phyloP scores from a whole-genome alignment of 2,888 invertebrate species.

The Scotopteryx bipunctaria region DNA sequence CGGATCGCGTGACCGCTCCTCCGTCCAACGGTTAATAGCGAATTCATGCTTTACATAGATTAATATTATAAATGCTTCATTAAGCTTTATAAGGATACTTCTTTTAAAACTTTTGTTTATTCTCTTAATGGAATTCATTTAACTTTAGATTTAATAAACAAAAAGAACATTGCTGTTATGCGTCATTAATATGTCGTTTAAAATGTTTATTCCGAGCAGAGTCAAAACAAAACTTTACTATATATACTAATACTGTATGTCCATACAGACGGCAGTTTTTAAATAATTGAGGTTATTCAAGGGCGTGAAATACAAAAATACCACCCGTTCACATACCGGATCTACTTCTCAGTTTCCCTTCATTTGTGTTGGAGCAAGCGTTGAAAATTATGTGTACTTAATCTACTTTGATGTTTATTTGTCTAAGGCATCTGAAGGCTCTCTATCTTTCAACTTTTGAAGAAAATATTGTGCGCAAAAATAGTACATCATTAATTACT shows the following conservation, averaged over 20 bases:
- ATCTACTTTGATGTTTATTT: slow-evolving; percentile 48
- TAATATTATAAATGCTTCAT: slow-evolving; percentile 40
- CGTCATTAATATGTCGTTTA: slow-evolving; percentile 13
- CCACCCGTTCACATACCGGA: slow-evolving; percentile 23
- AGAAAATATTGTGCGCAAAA: slow-evolving; percentile 48
- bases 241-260: slow-evolving; percentile 18
- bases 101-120: no score
- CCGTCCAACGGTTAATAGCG: slow-evolving; percentile 48
- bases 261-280: slow-evolving; percentile 31
- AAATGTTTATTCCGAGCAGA: slow-evolving; percentile 11
- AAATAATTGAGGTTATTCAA: slow-evolving; percentile 34
- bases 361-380: slow-evolving; percentile 34
- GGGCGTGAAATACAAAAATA: slow-evolving; percentile 39
- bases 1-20: slow-evolving; percentile 55
- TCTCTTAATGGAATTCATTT: no score
- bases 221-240: slow-evolving; percentile 23
- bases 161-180: background rate
- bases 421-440: slow-evolving; percentile 48
- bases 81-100: no score
- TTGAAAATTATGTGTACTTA: slow-evolving; percentile 40
- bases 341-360: slow-evolving; percentile 25
- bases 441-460: slow-evolving; percentile 45
- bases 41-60: slow-evolving; percentile 51
- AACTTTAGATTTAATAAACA: no score
- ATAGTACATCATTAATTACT: slow-evolving; percentile 52